Evolutionary conservation across 2,888 invertebrate species (phyloP).

Genomic region (Minunthozetes semirufus): DNA sequence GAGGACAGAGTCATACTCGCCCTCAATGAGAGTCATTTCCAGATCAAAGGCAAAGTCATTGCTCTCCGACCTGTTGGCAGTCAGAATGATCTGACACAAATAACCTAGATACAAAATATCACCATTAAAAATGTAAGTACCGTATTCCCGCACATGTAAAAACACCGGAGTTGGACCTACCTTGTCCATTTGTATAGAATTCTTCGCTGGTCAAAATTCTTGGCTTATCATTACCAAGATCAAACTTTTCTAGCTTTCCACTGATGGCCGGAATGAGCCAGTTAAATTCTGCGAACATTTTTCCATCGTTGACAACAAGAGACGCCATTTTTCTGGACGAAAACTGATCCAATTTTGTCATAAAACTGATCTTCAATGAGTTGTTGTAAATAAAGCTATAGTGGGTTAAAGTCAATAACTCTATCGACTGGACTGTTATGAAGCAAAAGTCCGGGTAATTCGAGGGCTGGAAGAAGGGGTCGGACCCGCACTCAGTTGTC

Average conservation of each 20-base stretch:
- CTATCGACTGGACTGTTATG: constrained; percentile 34
- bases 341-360: constrained; percentile 26
- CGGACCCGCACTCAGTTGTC: constrained; percentile 35
- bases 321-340: constrained; percentile 36
- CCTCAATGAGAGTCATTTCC: constrained; percentile 43
- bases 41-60: constrained; percentile 41
- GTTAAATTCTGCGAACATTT: constrained; percentile 42
- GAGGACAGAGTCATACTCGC: constrained; percentile 42
- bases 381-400: constrained; percentile 35
- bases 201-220: constrained; percentile 41
- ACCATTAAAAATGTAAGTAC: too few relatives aligned
- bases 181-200: constrained; percentile 44
- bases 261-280: constrained; percentile 43
- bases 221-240: constrained; percentile 35
- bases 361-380: constrained; percentile 33
- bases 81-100: constrained; percentile 42
- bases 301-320: constrained; percentile 39
- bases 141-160: not conserved
- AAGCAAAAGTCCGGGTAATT: constrained; percentile 37
- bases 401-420: constrained; percentile 36
- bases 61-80: constrained; percentile 34
- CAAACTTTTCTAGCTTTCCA: constrained; percentile 40
- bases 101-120: constrained; percentile 37
- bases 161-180: too few relatives aligned
- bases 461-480: constrained; percentile 34